Conservation (phyloP, 2,888 invertebrate species). For the Spodoptera picta region DNA sequence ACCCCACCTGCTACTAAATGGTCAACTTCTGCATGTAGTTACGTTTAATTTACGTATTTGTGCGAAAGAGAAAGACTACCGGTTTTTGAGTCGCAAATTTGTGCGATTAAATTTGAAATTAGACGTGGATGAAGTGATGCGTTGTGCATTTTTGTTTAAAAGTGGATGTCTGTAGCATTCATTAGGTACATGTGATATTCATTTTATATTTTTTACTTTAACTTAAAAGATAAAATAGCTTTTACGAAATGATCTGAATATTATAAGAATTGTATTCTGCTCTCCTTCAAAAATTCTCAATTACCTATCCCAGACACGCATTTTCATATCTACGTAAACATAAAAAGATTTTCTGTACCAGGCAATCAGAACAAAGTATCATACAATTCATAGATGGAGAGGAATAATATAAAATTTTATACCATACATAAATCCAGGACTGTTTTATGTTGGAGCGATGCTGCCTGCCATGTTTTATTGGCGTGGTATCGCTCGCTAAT, state of each 20-base stretch:
- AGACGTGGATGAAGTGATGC: neutral
- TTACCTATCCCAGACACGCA: neutral
- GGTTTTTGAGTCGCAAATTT: conserved; percentile 22
- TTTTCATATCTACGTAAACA: conserved; percentile 15
- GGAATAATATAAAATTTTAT: conserved; percentile 68
- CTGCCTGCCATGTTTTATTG: conserved; percentile 61
- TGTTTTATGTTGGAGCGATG: conserved; percentile 61
- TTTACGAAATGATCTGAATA: too few relatives aligned
- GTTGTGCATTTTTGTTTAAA: conserved; percentile 6
- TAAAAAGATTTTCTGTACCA: conserved; percentile 31
- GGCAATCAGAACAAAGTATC: conserved; percentile 50
- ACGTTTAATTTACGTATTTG: conserved; percentile 52
- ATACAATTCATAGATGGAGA: conserved; percentile 57
- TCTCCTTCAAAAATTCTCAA: neutral
- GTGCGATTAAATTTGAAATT: conserved; percentile 12
- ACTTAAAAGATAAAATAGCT: too few relatives aligned
- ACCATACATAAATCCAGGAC: conserved; percentile 65
- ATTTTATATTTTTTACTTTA: too few relatives aligned
- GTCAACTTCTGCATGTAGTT: conserved; percentile 54
- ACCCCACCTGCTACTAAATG: conserved; percentile 56
- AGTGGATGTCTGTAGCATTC: neutral
- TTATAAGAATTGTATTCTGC: too few relatives aligned
- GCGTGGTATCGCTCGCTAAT: conserved; percentile 67
- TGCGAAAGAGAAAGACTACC: conserved; percentile 29
- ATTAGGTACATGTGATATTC: too few relatives aligned